phyloP scores from a whole-genome alignment of 2,113 vertebrate species.

The Craseonycteris thonglongyai region DNA sequence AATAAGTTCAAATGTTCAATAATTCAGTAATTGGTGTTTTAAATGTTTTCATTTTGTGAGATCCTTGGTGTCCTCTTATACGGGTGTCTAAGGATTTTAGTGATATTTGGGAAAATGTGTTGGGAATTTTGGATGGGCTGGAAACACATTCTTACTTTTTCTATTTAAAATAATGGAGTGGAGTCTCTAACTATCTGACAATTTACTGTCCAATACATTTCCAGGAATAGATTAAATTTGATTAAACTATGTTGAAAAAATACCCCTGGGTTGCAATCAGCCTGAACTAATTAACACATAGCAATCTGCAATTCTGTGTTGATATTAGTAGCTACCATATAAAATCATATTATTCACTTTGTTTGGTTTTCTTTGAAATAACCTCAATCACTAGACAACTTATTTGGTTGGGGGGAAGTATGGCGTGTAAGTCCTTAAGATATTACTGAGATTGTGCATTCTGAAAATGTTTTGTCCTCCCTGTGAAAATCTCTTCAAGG shows the following conservation, averaged over 20 bases:
- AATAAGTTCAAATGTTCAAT: constrained; percentile 18
- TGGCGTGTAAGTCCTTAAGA: neutral
- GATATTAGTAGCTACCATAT: neutral
- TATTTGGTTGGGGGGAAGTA: neutral
- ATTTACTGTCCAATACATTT: neutral
- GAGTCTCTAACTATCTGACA: neutral
- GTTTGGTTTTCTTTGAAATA: neutral
- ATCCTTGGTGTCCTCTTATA: neutral
- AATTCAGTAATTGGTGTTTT: constrained; percentile 42
- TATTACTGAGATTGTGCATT: neutral
- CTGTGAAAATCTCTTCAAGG: neutral
- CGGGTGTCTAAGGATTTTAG: neutral
- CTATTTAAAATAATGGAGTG: constrained; percentile 5
- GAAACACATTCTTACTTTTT: neutral
- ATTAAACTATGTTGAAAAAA: neutral
- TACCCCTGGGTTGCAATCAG: neutral
- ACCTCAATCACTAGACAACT: neutral
- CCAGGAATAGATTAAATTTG: neutral
- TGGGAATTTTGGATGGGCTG: neutral
- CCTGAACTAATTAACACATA: neutral
- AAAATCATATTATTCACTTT: neutral
- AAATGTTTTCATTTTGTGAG: neutral
- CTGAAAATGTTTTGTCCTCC: neutral
- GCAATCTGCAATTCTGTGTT: neutral
- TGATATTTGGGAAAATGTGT: neutral